Conservation (phyloP, 1,140 invertebrate species). For the Rhagoletis zephyria region DNA sequence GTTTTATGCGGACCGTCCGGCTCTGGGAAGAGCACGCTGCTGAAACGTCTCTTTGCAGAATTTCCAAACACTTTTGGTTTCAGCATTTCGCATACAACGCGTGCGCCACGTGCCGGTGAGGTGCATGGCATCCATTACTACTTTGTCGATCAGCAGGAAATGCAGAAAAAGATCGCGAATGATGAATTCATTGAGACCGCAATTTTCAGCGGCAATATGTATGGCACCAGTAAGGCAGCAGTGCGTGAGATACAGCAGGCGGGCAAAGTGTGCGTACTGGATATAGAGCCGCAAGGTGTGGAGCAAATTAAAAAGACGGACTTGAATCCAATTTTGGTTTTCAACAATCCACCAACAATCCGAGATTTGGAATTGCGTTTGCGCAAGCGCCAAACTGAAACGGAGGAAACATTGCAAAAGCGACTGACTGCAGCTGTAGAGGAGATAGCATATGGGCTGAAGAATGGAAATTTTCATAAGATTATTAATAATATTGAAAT, state of each 20-base stretch:
- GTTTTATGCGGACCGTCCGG: slow-evolving; percentile 96
- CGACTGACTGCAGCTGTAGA: slow-evolving; percentile 82
- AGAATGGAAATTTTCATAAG: slow-evolving; percentile 89
- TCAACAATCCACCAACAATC: slow-evolving; percentile 93
- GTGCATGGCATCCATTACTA: slow-evolving; percentile 89
- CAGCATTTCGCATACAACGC: slow-evolving; percentile 93
- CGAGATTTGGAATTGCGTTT: slow-evolving; percentile 86
- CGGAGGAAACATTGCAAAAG: slow-evolving; percentile 85
- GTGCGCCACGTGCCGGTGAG: slow-evolving; percentile 83
- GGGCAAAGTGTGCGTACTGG: slow-evolving; percentile 93
- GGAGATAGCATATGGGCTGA: slow-evolving; percentile 90
- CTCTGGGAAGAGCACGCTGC: slow-evolving; percentile 93
- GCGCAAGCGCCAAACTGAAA: slow-evolving; percentile 87
- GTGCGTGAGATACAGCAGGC: slow-evolving; percentile 85
- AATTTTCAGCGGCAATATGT: slow-evolving; percentile 92
- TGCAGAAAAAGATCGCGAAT: slow-evolving; percentile 84
- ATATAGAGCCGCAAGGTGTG: slow-evolving; percentile 97
- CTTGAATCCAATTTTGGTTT: slow-evolving; percentile 88
- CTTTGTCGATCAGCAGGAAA: slow-evolving; percentile 84
- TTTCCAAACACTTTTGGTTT: slow-evolving; percentile 80
- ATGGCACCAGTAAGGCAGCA: slow-evolving; percentile 95
- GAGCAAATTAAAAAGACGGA: slow-evolving; percentile 90
- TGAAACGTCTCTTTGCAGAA: slow-evolving; percentile 88
- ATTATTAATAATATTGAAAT: slow-evolving; percentile 93
- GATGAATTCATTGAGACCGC: slow-evolving; percentile 95